phyloP scores from a whole-genome alignment of 2,113 vertebrate species.

The Quiscalus mexicanus region DNA sequence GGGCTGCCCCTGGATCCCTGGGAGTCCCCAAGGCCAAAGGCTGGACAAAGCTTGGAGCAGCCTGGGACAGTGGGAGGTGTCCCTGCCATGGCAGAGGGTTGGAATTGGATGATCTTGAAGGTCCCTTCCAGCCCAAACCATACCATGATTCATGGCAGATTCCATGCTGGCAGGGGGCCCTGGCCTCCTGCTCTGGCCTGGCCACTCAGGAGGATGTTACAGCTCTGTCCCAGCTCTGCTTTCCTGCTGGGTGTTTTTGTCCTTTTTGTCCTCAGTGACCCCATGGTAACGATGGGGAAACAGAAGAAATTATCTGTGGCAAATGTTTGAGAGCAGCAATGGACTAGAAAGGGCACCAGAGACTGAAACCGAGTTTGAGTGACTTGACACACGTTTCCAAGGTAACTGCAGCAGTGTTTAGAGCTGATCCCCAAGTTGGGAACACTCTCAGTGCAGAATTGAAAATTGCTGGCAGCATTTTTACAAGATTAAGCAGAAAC shows the following conservation, averaged over 20 bases:
- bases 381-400: not conserved
- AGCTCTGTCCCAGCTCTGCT: not conserved
- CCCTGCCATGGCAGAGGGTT: not conserved
- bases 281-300: not conserved
- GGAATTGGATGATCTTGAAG: not conserved
- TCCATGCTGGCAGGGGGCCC: not conserved
- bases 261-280: not conserved
- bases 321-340: not conserved
- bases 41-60: rapidly evolving
- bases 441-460: not conserved
- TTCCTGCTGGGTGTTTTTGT: not conserved
- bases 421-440: not conserved
- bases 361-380: not conserved
- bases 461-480: not conserved
- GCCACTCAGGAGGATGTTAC: not conserved
- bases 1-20: not conserved
- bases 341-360: not conserved
- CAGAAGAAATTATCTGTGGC: not conserved
- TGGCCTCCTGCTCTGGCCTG: not conserved
- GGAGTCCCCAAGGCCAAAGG: not conserved
- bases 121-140: not conserved
- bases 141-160: not conserved
- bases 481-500: not conserved
- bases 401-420: not conserved
- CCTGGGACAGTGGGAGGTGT: not conserved